Evolutionary conservation across 2,113 vertebrate species (phyloP).

Genomic region (Paramormyrops kingsleyae): DNA sequence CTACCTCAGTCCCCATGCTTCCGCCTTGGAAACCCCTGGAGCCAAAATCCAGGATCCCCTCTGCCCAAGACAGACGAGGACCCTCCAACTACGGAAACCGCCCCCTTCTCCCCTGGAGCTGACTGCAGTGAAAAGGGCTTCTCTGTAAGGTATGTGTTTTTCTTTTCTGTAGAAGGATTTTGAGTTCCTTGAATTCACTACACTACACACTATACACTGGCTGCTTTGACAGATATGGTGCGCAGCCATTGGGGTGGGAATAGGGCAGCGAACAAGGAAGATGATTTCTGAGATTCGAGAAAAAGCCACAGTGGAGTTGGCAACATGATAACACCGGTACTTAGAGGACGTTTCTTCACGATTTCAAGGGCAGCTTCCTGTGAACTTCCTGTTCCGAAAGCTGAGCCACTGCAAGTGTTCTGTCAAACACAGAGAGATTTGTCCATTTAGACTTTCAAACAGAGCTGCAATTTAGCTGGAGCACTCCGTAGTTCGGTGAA

Average conservation of each 20-base stretch:
- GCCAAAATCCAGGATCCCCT: constrained; percentile 27
- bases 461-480: neutral
- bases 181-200: neutral
- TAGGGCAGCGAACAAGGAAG: neutral
- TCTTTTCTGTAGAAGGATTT: neutral
- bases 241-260: neutral
- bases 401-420: constrained; percentile 7
- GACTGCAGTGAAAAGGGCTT: constrained; percentile 67
- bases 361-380: constrained; percentile 17
- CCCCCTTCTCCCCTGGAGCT: neutral
- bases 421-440: neutral
- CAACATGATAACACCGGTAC: constrained; percentile 2
- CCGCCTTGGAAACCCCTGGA: constrained; percentile 38
- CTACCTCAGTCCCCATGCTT: constrained; percentile 52
- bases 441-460: neutral
- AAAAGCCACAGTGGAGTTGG: constrained; percentile 25
- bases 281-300: constrained; percentile 3
- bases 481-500: neutral
- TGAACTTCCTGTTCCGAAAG: constrained; percentile 31
- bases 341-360: constrained; percentile 29
- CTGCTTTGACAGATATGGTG: neutral
- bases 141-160: constrained; percentile 76
- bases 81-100: constrained; percentile 3
- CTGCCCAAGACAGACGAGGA: constrained; percentile 37
- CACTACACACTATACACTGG: neutral